Base-by-base conservation (phyloP, 2,888 invertebrate species). In the Argynnis bischoffii region DNA sequence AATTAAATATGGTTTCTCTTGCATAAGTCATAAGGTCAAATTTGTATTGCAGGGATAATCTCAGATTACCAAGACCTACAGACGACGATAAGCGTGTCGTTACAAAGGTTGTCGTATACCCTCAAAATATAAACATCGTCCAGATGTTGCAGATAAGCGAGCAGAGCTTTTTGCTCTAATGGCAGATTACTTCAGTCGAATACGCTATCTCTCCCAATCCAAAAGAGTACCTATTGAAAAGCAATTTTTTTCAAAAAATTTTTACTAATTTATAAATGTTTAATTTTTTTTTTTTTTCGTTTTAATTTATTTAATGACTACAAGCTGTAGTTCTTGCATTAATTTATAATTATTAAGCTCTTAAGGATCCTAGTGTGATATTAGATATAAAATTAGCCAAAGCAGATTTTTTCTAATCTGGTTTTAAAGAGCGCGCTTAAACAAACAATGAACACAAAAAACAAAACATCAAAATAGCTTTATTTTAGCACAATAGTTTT, bases 41-140 rank as follows among this genome's bases (percentile, higher is more conserved):
- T 77, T 75, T 74, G 21, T 59, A 56, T 55, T 57, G 67, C 55
- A 54, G 51, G 53, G 64, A 68, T 61, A 68, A 70, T 67, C 51
- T 57, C 65, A 71, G 86, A 89, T 89, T 88, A 89, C 86, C 87
- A 87, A 89, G 88, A 88, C 87, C 88, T 82, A 86, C 84, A 86
- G 84, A 84, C 82, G 76, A 84, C 80, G 88, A 90, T 91, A 89
- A 91, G 88, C 79, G 82, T 81, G 87, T 90, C 90, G 87, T 92
- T 91, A 92, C 82, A 89, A 86, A 90, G 91, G 92, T 89, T 89
- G 88, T 86, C 85, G 85, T 83, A 80, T 87, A 85, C 88, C 89
- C 89, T 89, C 87, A 86, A 90, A 91, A 89, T 90, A 90, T 91
- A 90, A 90, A 91, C 91, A 90, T 88, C 85, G 86, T 81, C 86